These are phyloP conservation scores for Odontothrips loti DNA, from an alignment of 2,888 invertebrate species.

Conservation along the genomic window DNA sequence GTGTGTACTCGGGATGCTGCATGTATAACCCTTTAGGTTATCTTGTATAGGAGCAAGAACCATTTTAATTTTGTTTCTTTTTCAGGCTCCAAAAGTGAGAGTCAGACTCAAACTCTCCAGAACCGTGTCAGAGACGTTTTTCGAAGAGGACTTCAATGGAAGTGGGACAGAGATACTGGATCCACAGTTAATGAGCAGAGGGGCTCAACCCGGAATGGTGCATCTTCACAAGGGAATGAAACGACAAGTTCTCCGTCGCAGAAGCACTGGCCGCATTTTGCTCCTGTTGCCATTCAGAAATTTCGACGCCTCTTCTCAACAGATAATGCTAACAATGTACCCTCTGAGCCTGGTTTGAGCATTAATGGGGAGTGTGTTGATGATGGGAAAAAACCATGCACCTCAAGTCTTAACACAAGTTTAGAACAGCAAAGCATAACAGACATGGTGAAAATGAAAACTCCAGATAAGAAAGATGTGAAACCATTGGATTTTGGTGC, in stretches of 20 bases:
- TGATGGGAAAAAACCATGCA: not conserved
- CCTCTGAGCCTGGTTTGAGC: not conserved
- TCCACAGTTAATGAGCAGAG: not conserved
- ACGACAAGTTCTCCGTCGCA: not conserved
- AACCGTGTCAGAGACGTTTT: not conserved
- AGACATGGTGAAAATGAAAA: not conserved
- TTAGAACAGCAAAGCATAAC: not conserved
- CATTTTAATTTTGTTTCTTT: not conserved
- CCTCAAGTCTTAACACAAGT: not conserved
- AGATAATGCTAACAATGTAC: not conserved
- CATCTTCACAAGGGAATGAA: not conserved
- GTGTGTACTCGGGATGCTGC: not conserved
- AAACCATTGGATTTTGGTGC: not conserved
- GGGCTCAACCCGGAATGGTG: not conserved
- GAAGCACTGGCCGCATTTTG: not conserved
- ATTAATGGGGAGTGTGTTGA: not conserved
- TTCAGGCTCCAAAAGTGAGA: not conserved
- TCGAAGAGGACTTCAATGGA: slow-evolving; percentile 12
- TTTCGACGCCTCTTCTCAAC: not conserved
- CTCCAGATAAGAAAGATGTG: not conserved
- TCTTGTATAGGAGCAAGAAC: not conserved
- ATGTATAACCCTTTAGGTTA: not conserved
- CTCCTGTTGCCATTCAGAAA: slow-evolving; percentile 11
- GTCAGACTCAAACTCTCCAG: slow-evolving; percentile 1
- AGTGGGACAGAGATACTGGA: not conserved